phyloP scores from a whole-genome alignment of 2,888 invertebrate genomes.

The Ichneumoninae sp. region DNA sequence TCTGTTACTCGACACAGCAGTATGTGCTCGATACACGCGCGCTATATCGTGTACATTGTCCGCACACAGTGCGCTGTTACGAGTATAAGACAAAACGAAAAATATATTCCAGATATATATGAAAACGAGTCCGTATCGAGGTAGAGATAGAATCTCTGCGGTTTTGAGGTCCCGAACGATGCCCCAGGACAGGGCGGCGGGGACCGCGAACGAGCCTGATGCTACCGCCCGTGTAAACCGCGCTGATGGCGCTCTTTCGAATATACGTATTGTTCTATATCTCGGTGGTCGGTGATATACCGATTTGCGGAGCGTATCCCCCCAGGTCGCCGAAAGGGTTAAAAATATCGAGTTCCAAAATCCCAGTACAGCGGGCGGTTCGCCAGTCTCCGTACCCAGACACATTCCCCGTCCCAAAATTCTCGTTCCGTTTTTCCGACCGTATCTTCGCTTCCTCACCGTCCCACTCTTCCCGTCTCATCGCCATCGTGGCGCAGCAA shows the following conservation, averaged over 20 bases:
- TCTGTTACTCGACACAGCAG: constrained; percentile 33
- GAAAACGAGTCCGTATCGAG: background rate
- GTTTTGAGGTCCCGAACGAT: constrained; percentile 61
- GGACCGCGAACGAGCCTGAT: constrained; percentile 60
- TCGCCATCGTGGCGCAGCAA: background rate
- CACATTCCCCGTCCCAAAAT: background rate
- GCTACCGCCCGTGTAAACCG: constrained; percentile 47
- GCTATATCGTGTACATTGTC: constrained; percentile 8
- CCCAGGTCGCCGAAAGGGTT: constrained; percentile 15
- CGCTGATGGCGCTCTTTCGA: constrained; percentile 46
- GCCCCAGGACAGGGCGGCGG: constrained; percentile 19
- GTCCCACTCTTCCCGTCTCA: too few species aligned
- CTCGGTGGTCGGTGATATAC: constrained; percentile 10
- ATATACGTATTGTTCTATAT: constrained; percentile 21
- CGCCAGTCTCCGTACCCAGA: background rate
- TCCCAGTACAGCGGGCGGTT: background rate
- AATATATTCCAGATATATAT: constrained; percentile 20
- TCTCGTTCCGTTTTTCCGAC: constrained; percentile 2
- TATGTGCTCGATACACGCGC: background rate
- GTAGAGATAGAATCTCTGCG: constrained; percentile 58
- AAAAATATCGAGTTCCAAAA: constrained; percentile 23
- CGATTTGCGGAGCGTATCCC: constrained; percentile 40
- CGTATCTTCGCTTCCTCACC: background rate
- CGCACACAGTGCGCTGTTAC: constrained; percentile 16
- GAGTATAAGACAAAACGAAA: constrained; percentile 43